Evolutionary conservation across 35 echinoderm and acorn worm genomes (phyloP).

Genomic region (Antedon bifida): DNA sequence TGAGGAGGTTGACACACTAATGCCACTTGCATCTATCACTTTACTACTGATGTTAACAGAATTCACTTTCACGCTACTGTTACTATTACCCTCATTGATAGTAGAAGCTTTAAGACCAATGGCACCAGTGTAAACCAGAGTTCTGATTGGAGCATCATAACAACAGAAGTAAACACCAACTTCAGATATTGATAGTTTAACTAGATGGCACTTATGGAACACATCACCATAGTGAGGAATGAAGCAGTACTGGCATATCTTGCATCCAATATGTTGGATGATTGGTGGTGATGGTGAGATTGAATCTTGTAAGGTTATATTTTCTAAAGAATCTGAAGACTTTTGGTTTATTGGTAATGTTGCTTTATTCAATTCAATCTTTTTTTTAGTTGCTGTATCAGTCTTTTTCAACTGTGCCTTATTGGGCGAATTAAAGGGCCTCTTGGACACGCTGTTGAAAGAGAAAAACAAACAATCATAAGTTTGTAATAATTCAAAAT

Average conservation of each 20-base stretch:
- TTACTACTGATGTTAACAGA: background rate
- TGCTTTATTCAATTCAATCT: background rate
- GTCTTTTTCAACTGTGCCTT: no score
- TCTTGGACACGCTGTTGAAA: no score
- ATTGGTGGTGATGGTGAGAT: no score
- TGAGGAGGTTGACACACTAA: background rate
- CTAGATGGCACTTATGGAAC: constrained; percentile 18
- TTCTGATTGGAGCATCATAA: background rate
- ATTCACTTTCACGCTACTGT: background rate
- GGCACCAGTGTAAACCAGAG: background rate
- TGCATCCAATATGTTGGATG: background rate
- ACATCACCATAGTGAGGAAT: constrained; percentile 19
- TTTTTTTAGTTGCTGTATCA: no score
- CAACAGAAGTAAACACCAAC: background rate
- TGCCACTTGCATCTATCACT: background rate
- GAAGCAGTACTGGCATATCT: constrained; percentile 6
- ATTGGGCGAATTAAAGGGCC: no score
- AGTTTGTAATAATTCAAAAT: no score
- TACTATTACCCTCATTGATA: background rate
- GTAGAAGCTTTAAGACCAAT: background rate
- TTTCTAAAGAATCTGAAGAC: background rate
- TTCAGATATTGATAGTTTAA: background rate
- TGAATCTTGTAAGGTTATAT: background rate
- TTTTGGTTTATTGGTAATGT: background rate
- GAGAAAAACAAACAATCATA: no score